Evolutionary conservation across 2,888 invertebrate species (phyloP).

Genomic region (Folsomia candida): DNA sequence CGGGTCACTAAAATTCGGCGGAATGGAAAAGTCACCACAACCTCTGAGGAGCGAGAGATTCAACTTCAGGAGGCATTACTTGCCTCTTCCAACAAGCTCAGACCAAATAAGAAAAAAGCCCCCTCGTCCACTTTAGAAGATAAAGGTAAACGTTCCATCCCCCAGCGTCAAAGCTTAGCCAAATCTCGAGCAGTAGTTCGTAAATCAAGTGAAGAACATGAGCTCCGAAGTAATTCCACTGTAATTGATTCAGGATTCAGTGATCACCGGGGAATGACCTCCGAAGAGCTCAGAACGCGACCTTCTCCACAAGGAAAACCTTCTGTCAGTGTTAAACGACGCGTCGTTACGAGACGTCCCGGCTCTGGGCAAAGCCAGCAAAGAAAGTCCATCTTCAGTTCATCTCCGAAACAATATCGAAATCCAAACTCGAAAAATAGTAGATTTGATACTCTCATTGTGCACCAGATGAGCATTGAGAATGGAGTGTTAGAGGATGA

Average conservation of each 20-base stretch:
- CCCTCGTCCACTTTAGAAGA: neutral
- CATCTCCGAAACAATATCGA: constrained; percentile 35
- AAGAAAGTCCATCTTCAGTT: constrained; percentile 40
- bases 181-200: neutral
- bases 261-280: constrained; percentile 31
- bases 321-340: constrained; percentile 31
- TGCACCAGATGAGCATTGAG: constrained; percentile 32
- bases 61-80: constrained; percentile 42
- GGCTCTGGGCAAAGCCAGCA: constrained; percentile 20
- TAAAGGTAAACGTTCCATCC: neutral
- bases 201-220: constrained; percentile 28
- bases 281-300: constrained; percentile 26
- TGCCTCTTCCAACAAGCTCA: constrained; percentile 9
- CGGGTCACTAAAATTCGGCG: neutral
- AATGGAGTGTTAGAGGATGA: constrained; percentile 28
- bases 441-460: constrained; percentile 36
- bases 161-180: neutral
- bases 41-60: constrained; percentile 45
- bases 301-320: constrained; percentile 30
- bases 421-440: constrained; percentile 22
- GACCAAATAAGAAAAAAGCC: neutral
- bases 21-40: constrained; percentile 21
- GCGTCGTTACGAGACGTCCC: constrained; percentile 35
- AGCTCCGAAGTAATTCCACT: constrained; percentile 12
- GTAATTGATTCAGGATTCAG: constrained; percentile 38